phyloP scores from a whole-genome alignment of 2,797 vertebrate species.

The Orestias chungarensis region DNA sequence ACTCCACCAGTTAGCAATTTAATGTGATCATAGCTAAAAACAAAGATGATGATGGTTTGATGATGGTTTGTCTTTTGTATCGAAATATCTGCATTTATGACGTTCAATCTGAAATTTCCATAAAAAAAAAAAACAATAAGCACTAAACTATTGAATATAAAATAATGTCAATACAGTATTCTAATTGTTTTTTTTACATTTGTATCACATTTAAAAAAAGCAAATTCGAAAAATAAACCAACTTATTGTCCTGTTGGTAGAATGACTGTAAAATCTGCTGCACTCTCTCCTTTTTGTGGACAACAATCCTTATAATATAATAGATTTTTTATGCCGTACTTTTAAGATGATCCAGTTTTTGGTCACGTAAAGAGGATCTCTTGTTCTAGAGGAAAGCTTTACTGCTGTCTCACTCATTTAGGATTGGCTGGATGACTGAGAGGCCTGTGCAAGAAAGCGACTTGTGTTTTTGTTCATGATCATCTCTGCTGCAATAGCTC shows the following conservation, averaged over 20 bases:
- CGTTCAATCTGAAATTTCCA: not conserved
- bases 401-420: no score
- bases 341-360: not conserved
- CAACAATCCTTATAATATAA: no score
- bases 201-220: no score
- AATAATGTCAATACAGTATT: no score
- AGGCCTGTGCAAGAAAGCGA: not conserved
- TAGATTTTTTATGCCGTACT: no score
- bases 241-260: not conserved
- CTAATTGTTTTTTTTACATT: no score
- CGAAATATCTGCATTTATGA: not conserved
- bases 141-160: no score
- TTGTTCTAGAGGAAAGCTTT: not conserved
- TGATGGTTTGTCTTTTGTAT: not conserved
- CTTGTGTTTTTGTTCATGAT: not conserved
- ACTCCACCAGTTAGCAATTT: not conserved
- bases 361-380: not conserved
- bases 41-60: not conserved
- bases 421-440: not conserved
- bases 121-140: not conserved
- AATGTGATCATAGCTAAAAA: not conserved
- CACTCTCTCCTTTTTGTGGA: not conserved
- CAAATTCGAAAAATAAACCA: not conserved
- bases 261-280: not conserved
- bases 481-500: not conserved